These are phyloP conservation scores for Lepus timidus DNA, from an alignment of 2,113 vertebrate species.

Conservation along the genomic window DNA sequence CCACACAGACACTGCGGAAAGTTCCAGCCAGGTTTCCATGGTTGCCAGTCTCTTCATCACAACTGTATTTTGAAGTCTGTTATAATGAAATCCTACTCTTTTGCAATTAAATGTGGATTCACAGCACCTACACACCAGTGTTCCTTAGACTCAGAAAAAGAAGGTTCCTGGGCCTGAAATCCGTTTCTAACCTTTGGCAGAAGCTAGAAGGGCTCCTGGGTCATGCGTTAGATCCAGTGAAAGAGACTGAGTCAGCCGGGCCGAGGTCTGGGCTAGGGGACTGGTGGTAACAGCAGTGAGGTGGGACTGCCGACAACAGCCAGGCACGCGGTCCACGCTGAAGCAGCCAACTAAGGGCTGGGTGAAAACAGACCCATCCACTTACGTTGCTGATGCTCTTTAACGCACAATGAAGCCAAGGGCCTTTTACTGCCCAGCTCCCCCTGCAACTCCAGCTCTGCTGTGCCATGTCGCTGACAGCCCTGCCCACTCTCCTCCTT, in stretches of 20 bases:
- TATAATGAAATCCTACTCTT: conserved; percentile 26
- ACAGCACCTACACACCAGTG: neutral
- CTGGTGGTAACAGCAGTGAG: neutral
- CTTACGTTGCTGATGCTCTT: conserved; percentile 2
- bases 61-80: conserved; percentile 22
- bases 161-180: neutral
- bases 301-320: neutral
- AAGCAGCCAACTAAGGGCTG: neutral
- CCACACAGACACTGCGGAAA: neutral
- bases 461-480: no score
- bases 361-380: neutral
- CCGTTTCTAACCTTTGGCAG: conserved; percentile 18
- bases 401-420: neutral
- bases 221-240: neutral
- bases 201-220: neutral
- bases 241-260: neutral
- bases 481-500: neutral
- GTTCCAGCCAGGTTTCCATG: conserved; percentile 59
- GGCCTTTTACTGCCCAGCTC: neutral
- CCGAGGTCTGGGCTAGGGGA: neutral
- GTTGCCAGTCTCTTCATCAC: conserved; percentile 51
- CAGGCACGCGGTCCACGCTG: neutral
- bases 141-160: conserved; percentile 10
- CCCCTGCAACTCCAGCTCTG: neutral
- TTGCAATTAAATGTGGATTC: conserved; percentile 45